Conservation (phyloP, 2,888 invertebrate species). For the Eueremaeus valkanovi region DNA sequence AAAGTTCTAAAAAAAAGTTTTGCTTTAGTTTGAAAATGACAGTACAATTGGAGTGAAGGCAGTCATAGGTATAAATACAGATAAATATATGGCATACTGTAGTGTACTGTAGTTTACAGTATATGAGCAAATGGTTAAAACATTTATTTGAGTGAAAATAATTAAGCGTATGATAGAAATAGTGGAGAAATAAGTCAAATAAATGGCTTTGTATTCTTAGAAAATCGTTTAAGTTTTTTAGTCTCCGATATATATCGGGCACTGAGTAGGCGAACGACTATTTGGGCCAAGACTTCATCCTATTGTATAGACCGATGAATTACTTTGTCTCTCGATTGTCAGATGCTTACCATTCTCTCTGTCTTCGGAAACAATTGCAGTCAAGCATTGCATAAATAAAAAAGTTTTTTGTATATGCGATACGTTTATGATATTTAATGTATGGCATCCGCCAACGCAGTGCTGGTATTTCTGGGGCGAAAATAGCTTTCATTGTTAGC, state of each 20-base stretch:
- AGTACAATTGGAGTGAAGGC: background rate
- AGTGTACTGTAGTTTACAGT: background rate
- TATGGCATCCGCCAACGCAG: conserved; percentile 18
- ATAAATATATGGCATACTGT: background rate
- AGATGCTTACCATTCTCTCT: background rate
- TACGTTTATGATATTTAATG: conserved; percentile 20
- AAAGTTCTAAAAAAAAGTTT: background rate
- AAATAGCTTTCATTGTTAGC: conserved; percentile 24
- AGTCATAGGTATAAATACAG: background rate
- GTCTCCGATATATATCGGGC: background rate
- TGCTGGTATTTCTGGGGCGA: conserved; percentile 14
- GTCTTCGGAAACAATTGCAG: conserved; percentile 13
- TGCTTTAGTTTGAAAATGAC: background rate
- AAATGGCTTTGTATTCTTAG: conserved; percentile 16
- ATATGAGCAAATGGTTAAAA: conserved; percentile 4
- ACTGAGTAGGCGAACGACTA: conserved; percentile 29
- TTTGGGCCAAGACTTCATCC: conserved; percentile 17
- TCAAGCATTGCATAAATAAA: conserved; percentile 9
- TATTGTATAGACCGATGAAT: conserved; percentile 24
- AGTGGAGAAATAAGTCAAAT: conserved; percentile 2
- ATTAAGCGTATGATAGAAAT: conserved; percentile 16
- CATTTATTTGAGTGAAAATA: conserved; percentile 11
- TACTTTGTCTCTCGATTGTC: conserved; percentile 24
- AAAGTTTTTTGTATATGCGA: background rate
- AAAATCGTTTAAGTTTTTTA: conserved; percentile 23